These are phyloP conservation scores for Palythoa heliodiscus DNA, from an alignment of 92 coral and sea anemone genomes.

Conservation along the genomic window DNA sequence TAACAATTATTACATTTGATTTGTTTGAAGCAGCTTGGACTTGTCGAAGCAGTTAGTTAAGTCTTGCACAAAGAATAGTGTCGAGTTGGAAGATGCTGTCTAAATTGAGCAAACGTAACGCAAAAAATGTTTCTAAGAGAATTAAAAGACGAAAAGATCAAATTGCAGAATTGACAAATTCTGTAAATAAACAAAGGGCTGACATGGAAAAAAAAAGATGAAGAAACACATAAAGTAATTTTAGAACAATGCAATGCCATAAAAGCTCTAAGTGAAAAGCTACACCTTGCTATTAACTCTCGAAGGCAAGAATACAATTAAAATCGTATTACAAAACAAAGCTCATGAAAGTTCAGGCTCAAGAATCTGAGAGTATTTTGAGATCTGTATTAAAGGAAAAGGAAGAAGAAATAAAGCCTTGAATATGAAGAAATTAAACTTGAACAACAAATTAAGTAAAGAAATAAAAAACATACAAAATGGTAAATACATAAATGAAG, in stretches of 20 bases:
- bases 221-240: not conserved
- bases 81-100: slow-evolving; percentile 2
- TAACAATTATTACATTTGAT: too few species aligned
- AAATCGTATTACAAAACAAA: slow-evolving; percentile 2
- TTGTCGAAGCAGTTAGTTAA: too few species aligned
- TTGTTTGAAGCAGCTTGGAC: too few species aligned
- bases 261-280: not conserved
- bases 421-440: not conserved
- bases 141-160: not conserved
- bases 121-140: slow-evolving; percentile 28
- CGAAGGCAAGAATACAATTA: not conserved
- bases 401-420: not conserved
- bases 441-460: not conserved
- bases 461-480: not conserved
- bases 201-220: not conserved
- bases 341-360: not conserved
- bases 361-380: not conserved
- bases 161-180: not conserved
- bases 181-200: not conserved
- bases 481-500: not conserved
- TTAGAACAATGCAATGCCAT: not conserved
- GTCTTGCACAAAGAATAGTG: not conserved
- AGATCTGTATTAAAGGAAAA: not conserved
- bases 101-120: not conserved
- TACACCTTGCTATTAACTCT: not conserved